Conservation (phyloP, 2,888 invertebrate genomes). For the Galerucella calmariensis region DNA sequence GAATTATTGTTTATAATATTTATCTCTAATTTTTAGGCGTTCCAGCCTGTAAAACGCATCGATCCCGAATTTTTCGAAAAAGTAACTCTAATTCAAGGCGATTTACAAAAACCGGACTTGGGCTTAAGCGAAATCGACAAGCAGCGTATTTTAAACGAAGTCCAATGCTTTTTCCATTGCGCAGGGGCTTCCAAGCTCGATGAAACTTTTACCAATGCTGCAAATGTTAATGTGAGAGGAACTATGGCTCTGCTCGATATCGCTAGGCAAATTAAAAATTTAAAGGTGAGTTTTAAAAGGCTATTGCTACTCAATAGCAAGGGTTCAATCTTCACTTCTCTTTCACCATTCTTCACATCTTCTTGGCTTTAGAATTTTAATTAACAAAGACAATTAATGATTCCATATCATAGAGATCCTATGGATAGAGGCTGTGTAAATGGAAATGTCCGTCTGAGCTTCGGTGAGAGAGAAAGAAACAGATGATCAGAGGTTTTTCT, state of each 20-base stretch:
- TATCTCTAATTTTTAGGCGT: slow-evolving; percentile 62
- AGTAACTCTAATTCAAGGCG: slow-evolving; percentile 69
- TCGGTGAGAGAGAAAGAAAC: too few relatives aligned
- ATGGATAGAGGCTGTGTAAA: too few relatives aligned
- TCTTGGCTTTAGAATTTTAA: too few relatives aligned
- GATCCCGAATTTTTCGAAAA: slow-evolving; percentile 68
- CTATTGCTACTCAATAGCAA: background rate
- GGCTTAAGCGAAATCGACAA: slow-evolving; percentile 68
- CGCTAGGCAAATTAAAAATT: slow-evolving; percentile 65
- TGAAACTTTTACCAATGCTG: slow-evolving; percentile 74
- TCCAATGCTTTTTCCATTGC: slow-evolving; percentile 76
- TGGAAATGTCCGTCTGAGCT: too few relatives aligned
- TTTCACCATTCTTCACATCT: too few relatives aligned
- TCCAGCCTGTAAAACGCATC: slow-evolving; percentile 66
- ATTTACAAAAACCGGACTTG: slow-evolving; percentile 67
- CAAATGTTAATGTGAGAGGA: slow-evolving; percentile 75
- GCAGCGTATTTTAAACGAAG: slow-evolving; percentile 65
- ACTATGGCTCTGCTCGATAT: slow-evolving; percentile 73
- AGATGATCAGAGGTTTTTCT: too few relatives aligned
- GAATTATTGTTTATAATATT: background rate
- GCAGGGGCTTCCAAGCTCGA: slow-evolving; percentile 81
- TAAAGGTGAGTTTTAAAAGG: slow-evolving; percentile 67
- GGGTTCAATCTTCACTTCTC: too few relatives aligned
- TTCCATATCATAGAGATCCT: too few relatives aligned
- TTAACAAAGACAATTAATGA: too few relatives aligned